Evolutionary conservation across 2,888 invertebrate genomes (phyloP).

Genomic region (Liodrosophila aerea): DNA sequence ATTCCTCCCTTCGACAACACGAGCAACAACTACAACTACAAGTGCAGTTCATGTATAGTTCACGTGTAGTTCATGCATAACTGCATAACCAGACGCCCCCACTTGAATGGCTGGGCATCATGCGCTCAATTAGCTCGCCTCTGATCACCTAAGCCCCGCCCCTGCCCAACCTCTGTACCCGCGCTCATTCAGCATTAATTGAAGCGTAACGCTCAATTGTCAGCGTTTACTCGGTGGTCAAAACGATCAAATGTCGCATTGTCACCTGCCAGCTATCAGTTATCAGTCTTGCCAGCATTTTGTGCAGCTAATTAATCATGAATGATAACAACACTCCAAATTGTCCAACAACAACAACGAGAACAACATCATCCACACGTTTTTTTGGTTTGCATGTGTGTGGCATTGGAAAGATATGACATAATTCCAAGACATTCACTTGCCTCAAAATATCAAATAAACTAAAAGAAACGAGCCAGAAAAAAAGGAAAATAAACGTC

Average conservation of each 20-base stretch:
- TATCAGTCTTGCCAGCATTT: constrained; percentile 37
- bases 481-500: constrained; percentile 3
- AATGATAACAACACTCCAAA: constrained; percentile 52
- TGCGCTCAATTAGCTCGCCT: constrained; percentile 45
- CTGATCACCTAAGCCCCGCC: constrained; percentile 7
- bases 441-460: constrained; percentile 36
- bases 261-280: constrained; percentile 58
- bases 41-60: background rate
- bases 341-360: constrained; percentile 1
- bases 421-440: constrained; percentile 72
- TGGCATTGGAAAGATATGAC: constrained; percentile 71
- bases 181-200: constrained; percentile 27
- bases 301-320: constrained; percentile 61
- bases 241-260: constrained; percentile 21
- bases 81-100: constrained; percentile 31
- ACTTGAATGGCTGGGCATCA: constrained; percentile 20
- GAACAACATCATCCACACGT: constrained; percentile 11
- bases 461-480: constrained; percentile 13
- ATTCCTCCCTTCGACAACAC: background rate
- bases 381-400: constrained; percentile 43
- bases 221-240: constrained; percentile 1
- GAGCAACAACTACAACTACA: background rate
- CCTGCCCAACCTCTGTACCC: background rate
- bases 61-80: constrained; percentile 5
- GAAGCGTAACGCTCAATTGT: constrained; percentile 17